Evolutionary conservation across 2,113 vertebrate genomes (phyloP), one percentile per base, ranked within the genome.

Genomic region (Condylura cristata): DNA sequence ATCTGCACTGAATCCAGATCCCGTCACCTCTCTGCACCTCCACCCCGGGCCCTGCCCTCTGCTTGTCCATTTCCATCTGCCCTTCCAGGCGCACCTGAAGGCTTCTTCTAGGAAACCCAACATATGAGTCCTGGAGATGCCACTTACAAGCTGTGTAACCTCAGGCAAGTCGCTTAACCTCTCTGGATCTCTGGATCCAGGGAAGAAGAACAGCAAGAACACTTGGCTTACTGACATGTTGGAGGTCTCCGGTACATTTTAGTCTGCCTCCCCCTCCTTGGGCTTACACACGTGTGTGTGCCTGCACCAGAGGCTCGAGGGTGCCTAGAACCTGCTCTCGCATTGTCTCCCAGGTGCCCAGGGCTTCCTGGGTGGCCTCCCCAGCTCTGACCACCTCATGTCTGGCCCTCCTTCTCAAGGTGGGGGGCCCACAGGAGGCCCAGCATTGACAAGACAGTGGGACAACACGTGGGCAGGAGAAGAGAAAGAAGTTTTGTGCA

Each of bases 191-290:
- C 34, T n/a, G n/a, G n/a, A 61, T 53, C n/a, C 46, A 51, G 0
- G 24, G 48, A n/a, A 34, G 48, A 74, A 85, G 56, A n/a, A n/a
- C 37, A 0, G 0, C 34, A 89, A 53, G 22, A 12, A 48, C 44
- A 63, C 66, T 48, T 0, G 0, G 9, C 8, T 58, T 82, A 68
- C 3, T 76, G 61, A 37, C 12, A 9, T 4, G 30, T 10, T 13
- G 5, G 74, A 30, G 32, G 60, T 9, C 8, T 9, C 79, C 32
- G 34, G 10, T 0, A 6, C 37, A 3, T 26, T 66, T 18, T 3
- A 8, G 11, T 37, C 60, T 41, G 22, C 10, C 41, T 11, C 11
- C 41, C 13, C 2, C n/a, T n/a, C n/a, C 65, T 68, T 20, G 5
- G 14, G 18, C 44, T 26, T 8, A 1, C 10, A 14, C 28, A 14